Conservation (phyloP, 2,888 invertebrate species). For the Autographa gamma region DNA sequence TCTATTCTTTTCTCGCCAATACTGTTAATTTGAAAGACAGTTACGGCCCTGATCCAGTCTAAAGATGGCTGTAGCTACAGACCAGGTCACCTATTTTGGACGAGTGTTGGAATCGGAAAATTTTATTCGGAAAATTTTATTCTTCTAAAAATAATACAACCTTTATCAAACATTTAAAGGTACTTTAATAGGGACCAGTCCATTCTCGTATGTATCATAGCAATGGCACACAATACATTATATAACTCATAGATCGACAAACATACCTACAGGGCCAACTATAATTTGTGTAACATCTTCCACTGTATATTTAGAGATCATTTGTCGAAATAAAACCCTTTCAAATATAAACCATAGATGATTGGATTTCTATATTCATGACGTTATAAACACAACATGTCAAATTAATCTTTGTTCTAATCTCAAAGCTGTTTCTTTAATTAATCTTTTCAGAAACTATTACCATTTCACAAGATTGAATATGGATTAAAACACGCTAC, state of each 20-base stretch:
- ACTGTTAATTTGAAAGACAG: too few species aligned
- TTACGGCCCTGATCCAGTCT: constrained; percentile 1
- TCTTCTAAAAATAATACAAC: constrained; percentile 28
- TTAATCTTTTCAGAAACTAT: too few species aligned
- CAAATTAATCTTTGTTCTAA: too few species aligned
- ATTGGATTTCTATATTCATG: too few species aligned
- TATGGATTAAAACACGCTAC: too few species aligned
- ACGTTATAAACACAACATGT: too few species aligned
- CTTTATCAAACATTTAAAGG: constrained; percentile 14
- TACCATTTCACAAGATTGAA: too few species aligned
- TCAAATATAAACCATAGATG: too few species aligned
- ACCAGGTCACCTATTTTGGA: constrained; percentile 26
- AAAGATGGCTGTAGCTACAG: background rate
- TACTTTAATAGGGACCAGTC: constrained; percentile 34
- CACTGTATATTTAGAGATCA: background rate
- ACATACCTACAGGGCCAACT: constrained; percentile 27
- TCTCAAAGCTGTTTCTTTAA: too few species aligned
- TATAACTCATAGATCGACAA: constrained; percentile 30
- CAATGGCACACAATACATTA: constrained; percentile 8
- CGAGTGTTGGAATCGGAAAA: constrained; percentile 6
- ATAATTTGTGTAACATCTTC: constrained; percentile 25
- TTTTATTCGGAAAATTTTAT: constrained; percentile 31
- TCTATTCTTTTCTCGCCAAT: background rate
- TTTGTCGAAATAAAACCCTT: background rate
- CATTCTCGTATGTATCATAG: constrained; percentile 28